Conservation (phyloP, 2,888 invertebrate species). For the Melitaea athalia region DNA sequence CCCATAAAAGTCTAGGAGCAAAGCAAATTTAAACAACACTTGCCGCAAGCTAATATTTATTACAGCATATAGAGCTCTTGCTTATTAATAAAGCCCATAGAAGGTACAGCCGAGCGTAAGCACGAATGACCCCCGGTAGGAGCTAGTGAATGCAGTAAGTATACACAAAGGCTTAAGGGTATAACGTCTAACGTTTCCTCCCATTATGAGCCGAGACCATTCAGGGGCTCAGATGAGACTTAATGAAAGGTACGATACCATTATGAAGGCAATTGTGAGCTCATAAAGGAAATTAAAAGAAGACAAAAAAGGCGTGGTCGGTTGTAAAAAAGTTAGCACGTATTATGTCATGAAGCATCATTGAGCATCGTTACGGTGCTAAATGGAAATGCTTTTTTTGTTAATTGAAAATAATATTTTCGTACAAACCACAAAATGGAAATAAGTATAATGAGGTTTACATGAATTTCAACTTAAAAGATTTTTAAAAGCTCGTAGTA, state of each 20-base stretch:
- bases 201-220: conserved; percentile 70
- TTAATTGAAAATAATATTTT: background rate
- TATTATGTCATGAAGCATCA: conserved; percentile 21
- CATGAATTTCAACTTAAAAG: too few species aligned
- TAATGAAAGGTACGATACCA: conserved; percentile 77
- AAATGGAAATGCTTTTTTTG: background rate
- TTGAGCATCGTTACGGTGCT: background rate
- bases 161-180: conserved; percentile 69
- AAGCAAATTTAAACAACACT: conserved; percentile 16
- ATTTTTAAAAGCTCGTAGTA: too few species aligned
- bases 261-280: conserved; percentile 77
- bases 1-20: background rate
- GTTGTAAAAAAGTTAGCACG: conserved; percentile 30
- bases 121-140: conserved; percentile 66
- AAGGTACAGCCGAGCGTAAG: conserved; percentile 49
- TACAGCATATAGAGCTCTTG: conserved; percentile 43
- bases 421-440: background rate
- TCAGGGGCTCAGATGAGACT: conserved; percentile 71
- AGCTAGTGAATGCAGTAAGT: conserved; percentile 58
- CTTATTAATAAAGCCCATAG: conserved; percentile 66
- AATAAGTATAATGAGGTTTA: background rate
- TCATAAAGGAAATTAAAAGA: conserved; percentile 77
- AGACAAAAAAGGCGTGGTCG: conserved; percentile 56
- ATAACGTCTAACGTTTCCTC: conserved; percentile 68
- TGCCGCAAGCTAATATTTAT: conserved; percentile 46